Base-by-base conservation (phyloP, 2,113 vertebrate species). In the Ascaphus truei region DNA sequence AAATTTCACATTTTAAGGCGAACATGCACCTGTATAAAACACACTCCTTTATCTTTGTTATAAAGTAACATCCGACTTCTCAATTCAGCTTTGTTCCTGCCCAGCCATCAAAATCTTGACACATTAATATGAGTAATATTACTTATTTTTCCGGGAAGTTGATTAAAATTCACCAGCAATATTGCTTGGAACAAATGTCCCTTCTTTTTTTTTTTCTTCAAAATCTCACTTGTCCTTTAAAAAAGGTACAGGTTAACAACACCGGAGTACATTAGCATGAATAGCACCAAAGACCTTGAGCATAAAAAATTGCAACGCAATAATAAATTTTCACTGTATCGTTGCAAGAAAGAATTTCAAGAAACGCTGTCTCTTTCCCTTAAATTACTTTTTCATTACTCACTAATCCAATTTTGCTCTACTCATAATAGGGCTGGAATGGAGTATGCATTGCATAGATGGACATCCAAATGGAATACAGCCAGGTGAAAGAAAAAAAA, bases 301-400 rank as follows among this genome's bases (percentile, higher is more conserved):
- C 67, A 71, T 71, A 63, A 80, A 72, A 75, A 68, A 30, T 16
- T 23, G 58, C 50, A 63, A 10, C 48, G 62, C 61, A 77, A 68
- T 67, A 60, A 69, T 78, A 76, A 83, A 77, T 41, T 64, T 68
- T 43, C 67, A 57, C 29, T 47, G 57, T 61, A 30, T 53, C 62
- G 62, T 33, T 57, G 58, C 72, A 68, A 47, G 56, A 60, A 73
- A 41, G n/a, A 68, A 51, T 51, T 50, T 50, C 73, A 81, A 79
- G 77, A 75, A 33, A 64, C 1, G 11, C 39, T 33, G 37, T 50
- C 33, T 60, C 66, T 69, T 60, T 60, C 31, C 23, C 34, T 60
- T 69, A 69, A 69, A 69, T 69, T 60, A 69, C 45, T 60, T 60
- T 69, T 69, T 69, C 56, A 69, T 69, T 60, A 69, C 66, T 60